A percentile compares a stretch with the other conserved stretches of the same genome.
phyloP scores from a whole-genome alignment of 2,888 invertebrate genomes.

The Xestia rhomboidea region DNA sequence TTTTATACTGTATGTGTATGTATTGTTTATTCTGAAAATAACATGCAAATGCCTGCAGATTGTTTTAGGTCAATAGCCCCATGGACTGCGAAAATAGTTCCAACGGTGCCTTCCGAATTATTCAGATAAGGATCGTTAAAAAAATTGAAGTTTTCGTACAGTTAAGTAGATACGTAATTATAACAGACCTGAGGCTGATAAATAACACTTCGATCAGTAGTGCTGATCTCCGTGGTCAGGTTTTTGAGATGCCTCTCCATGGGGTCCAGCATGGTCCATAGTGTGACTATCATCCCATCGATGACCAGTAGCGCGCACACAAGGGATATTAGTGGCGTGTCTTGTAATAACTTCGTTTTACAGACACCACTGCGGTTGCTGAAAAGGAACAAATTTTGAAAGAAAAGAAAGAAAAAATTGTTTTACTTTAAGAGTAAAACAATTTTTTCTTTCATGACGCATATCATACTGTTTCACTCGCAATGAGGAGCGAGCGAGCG shows the following conservation, averaged over 20 bases:
- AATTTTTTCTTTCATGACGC: too few species aligned
- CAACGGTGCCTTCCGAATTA: not conserved
- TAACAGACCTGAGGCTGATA: slow-evolving; percentile 94
- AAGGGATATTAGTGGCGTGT: slow-evolving; percentile 96
- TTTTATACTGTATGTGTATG: too few species aligned
- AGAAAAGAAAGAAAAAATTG: not conserved
- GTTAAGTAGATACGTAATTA: not conserved
- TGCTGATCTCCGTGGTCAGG: slow-evolving; percentile 94
- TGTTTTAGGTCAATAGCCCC: not conserved
- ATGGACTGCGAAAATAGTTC: not conserved
- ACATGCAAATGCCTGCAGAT: too few species aligned
- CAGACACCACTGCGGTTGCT: slow-evolving; percentile 95
- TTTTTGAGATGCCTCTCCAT: slow-evolving; percentile 96
- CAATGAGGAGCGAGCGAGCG: too few species aligned
- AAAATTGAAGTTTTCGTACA: not conserved
- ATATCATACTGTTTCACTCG: too few species aligned
- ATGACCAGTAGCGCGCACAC: slow-evolving; percentile 95
- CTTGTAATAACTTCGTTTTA: slow-evolving; percentile 97
- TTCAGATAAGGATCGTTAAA: not conserved
- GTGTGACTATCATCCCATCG: slow-evolving; percentile 95
- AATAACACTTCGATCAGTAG: slow-evolving; percentile 94
- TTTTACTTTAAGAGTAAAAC: too few species aligned
- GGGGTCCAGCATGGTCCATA: slow-evolving; percentile 96
- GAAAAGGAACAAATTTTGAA: not conserved
- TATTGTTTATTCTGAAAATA: too few species aligned